A percentile compares a stretch with the other conserved stretches of the same genome.
These are phyloP conservation scores for Tridacna gigas DNA, from an alignment of 2,888 invertebrate species.

Conservation along the genomic window DNA sequence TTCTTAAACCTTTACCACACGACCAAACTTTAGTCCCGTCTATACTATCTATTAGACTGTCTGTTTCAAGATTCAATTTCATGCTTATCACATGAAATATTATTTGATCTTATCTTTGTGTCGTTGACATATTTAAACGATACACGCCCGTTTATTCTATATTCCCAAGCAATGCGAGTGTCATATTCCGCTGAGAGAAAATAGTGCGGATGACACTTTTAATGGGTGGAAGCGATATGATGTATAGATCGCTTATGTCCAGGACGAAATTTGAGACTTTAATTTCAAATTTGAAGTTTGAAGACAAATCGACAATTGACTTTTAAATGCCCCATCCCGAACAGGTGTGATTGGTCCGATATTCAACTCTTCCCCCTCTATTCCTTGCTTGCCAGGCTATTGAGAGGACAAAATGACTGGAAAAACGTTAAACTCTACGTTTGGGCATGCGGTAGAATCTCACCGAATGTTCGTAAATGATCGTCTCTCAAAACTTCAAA, in stretches of 20 bases:
- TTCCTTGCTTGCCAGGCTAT: too few species aligned
- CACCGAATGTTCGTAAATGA: too few species aligned
- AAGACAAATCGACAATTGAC: slow-evolving; percentile 55
- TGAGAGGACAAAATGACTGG: too few species aligned
- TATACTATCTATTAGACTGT: neutral
- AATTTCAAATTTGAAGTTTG: slow-evolving; percentile 49
- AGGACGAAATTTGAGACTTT: slow-evolving; percentile 50
- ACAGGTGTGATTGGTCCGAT: slow-evolving; percentile 45
- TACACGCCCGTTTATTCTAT: slow-evolving; percentile 10
- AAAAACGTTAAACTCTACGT: too few species aligned
- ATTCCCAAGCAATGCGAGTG: slow-evolving; percentile 25
- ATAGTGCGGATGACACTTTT: slow-evolving; percentile 39
- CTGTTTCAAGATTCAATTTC: slow-evolving; percentile 31
- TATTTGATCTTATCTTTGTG: slow-evolving; percentile 45
- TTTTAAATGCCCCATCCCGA: slow-evolving; percentile 36
- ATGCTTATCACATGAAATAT: slow-evolving; percentile 46
- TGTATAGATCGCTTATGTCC: slow-evolving; percentile 50
- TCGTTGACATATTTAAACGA: slow-evolving; percentile 34
- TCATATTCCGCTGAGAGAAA: slow-evolving; percentile 40
- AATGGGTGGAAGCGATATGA: slow-evolving; percentile 45
- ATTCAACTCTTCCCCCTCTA: neutral
- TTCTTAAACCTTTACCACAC: too few species aligned
- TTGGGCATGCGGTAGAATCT: too few species aligned
- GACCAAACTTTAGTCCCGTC: too few species aligned
- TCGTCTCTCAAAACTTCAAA: too few species aligned